Evolutionary conservation across 2,888 invertebrate genomes (phyloP), one percentile per base, ranked within the genome.

Genomic region (Lasioglossum vierecki): DNA sequence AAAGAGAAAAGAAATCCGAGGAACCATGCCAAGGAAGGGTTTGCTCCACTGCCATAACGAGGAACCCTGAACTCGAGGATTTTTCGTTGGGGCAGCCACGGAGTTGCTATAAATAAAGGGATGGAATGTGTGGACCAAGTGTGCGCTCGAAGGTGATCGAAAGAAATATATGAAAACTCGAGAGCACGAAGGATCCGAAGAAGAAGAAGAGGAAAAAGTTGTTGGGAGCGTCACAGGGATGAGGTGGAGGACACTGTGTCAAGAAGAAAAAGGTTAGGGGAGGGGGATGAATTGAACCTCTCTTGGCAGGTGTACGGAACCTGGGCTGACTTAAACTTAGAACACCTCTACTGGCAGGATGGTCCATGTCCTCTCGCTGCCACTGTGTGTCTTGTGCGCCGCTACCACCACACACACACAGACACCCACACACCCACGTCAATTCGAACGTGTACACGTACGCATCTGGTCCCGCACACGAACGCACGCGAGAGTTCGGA

Each of bases 311-410:
- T 91, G 85, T 81, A 86, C 63, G 80, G 53, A 87, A 88, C 92
- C 88, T 87, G 88, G 88, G 82, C 85, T 82, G 85, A 89, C 91
- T 92, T 91, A 92, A 91, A 91, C 91, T 91, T 91, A 90, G 92
- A 90, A 88, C 87, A 86, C 78, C 80, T 83, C 82, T 80, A 79
- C 77, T 83, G 82, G 71, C 87, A 81, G 79, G 35, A 8, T n/a
- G 57, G 44, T 66, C 49, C 44, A 44, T 44, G 35, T 72, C 79
- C 53, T 76, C 53, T 79, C 86, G 83, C 85, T 73, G 75, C 76
- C 85, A 84, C 57, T 57, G 22, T 39, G 22, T 35, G 35, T 30
- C 35, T 18, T 13, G 26, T 18, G 30, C 18, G 18, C 39, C 22
- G 68, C 39, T 68, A 22, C 22, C 22, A 68, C 15, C 39, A 1